Evolutionary conservation across 1,140 invertebrate species (phyloP).

Genomic region (Portunus trituberculatus): DNA sequence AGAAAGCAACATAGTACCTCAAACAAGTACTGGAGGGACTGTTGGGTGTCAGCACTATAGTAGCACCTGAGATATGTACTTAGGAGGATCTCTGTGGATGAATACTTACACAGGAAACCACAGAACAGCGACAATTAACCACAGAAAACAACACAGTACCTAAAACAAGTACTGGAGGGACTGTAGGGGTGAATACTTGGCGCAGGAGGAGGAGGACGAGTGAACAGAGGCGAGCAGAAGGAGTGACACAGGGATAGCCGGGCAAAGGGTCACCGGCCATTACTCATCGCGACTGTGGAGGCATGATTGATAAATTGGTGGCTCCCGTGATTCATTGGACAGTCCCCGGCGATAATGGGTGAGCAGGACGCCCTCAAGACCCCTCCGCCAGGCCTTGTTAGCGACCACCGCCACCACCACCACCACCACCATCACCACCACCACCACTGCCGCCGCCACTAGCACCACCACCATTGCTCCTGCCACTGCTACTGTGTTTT

Average conservation of each 20-base stretch:
- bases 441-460: background rate
- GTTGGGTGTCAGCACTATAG: too few relatives aligned
- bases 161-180: too few relatives aligned
- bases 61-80: too few relatives aligned
- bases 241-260: background rate
- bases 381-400: background rate
- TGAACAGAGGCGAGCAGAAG: background rate
- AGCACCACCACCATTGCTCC: background rate
- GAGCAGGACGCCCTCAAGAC: background rate
- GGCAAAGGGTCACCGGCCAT: background rate
- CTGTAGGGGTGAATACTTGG: too few relatives aligned
- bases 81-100: too few relatives aligned
- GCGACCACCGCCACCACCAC: background rate
- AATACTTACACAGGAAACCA: too few relatives aligned
- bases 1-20: too few relatives aligned
- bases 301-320: slow-evolving; percentile 46
- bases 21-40: too few relatives aligned
- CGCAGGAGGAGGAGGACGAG: background rate
- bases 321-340: background rate
- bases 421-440: background rate
- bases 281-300: background rate
- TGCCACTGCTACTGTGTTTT: background rate
- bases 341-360: slow-evolving; percentile 32
- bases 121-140: too few relatives aligned
- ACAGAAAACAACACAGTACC: too few relatives aligned